Percentiles rank a stretch among this genome's conserved stretches.
phyloP scores from a whole-genome alignment of 2,888 invertebrate species.

The Conomelus anceps region DNA sequence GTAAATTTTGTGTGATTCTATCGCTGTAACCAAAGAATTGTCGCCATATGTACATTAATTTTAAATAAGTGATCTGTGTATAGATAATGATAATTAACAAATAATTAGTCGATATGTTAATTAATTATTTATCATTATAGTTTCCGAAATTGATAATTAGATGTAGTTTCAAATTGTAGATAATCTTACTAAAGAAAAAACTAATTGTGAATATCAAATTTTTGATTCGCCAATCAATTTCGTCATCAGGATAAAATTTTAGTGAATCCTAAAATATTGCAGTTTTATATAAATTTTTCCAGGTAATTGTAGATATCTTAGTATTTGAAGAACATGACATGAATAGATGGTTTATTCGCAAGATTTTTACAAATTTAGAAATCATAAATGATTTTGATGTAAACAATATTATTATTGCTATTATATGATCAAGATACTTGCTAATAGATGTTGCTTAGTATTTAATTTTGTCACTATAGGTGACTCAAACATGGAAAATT shows the following conservation, averaged over 20 bases:
- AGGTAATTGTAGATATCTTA: background rate
- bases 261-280: background rate
- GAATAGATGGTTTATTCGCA: background rate
- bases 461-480: too few species aligned
- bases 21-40: background rate
- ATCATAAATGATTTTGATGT: background rate
- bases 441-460: too few species aligned
- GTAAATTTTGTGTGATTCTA: background rate
- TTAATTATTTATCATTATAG: background rate
- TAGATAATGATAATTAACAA: background rate
- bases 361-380: background rate
- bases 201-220: background rate
- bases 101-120: background rate
- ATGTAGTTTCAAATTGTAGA: background rate
- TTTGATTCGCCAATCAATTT: background rate
- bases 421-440: too few species aligned
- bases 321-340: background rate
- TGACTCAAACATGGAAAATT: too few species aligned
- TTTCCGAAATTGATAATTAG: background rate
- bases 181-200: background rate
- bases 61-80: background rate
- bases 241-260: background rate
- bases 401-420: too few species aligned
- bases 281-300: background rate
- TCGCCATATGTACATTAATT: background rate